Conservation (phyloP, 2,113 vertebrate species). For the Equus quagga region DNA sequence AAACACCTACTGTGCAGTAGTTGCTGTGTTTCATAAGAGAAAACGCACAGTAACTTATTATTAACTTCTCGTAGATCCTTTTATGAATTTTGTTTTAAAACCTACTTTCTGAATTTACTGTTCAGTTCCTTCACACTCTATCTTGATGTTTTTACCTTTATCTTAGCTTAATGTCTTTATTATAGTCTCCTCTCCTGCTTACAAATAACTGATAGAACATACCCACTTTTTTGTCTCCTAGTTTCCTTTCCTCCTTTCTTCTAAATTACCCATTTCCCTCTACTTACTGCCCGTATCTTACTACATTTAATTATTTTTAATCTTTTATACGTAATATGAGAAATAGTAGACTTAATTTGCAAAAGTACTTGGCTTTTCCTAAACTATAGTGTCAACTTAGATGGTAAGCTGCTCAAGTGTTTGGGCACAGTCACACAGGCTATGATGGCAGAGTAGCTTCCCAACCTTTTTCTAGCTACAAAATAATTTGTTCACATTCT, state of each 20-base stretch:
- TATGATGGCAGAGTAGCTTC: neutral
- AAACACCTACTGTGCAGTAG: neutral
- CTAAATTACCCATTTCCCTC: neutral
- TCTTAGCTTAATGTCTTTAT: neutral
- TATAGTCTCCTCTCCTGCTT: neutral
- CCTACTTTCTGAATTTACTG: neutral
- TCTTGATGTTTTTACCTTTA: neutral
- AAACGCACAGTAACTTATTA: neutral
- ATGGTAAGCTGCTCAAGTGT: neutral
- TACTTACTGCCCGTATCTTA: neutral
- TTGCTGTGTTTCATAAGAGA: constrained; percentile 15
- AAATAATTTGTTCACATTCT: neutral
- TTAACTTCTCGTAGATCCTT: neutral
- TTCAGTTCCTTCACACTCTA: neutral
- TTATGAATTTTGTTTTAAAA: constrained; percentile 23
- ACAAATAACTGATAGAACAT: neutral
- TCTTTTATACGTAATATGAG: neutral
- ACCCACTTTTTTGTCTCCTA: neutral
- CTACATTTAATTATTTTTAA: neutral
- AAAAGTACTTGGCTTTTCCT: neutral
- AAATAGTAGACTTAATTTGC: neutral
- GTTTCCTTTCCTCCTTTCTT: neutral
- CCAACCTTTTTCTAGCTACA: neutral
- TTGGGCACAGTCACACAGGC: neutral
- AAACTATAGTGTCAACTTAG: neutral